Conservation (phyloP, 2,113 vertebrate genomes). For the Indicator indicator region DNA sequence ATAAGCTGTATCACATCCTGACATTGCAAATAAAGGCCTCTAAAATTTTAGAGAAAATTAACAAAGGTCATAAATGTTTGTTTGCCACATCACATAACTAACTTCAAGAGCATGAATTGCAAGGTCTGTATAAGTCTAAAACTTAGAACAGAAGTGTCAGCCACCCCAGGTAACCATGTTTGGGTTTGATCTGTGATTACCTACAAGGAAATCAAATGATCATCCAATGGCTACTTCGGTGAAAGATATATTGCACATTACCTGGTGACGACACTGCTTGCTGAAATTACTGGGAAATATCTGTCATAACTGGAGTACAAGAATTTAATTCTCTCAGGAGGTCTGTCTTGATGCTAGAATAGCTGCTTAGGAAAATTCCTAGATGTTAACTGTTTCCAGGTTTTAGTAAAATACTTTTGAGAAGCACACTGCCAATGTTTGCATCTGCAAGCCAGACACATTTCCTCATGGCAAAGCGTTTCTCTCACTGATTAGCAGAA, state of each 20-base stretch:
- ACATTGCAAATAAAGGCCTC: conserved; percentile 1
- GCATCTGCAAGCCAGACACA: conserved; percentile 25
- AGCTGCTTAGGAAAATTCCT: conserved; percentile 69
- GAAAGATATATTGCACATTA: conserved; percentile 71
- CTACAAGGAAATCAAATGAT: conserved; percentile 19
- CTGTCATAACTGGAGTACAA: conserved; percentile 59
- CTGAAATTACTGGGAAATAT: conserved; percentile 72
- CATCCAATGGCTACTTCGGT: not conserved
- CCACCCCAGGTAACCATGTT: not conserved
- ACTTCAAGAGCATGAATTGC: not conserved
- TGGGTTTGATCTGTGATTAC: not conserved
- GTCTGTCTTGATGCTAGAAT: conserved; percentile 64
- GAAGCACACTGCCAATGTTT: not conserved
- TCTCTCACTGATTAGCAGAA: conserved; percentile 13
- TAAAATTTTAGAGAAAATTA: conserved; percentile 2
- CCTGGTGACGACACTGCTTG: conserved; percentile 67
- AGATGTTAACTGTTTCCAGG: conserved; percentile 72
- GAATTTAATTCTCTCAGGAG: conserved; percentile 73
- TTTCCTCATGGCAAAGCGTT: not conserved
- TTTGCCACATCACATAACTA: conserved; percentile 21
- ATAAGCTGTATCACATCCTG: not conserved
- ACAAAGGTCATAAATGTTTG: not conserved
- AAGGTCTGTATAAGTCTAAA: not conserved
- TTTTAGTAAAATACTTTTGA: conserved; percentile 13
- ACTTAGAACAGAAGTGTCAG: not conserved